Conservation (phyloP, 2,113 vertebrate species). For the Rallus limicola region DNA sequence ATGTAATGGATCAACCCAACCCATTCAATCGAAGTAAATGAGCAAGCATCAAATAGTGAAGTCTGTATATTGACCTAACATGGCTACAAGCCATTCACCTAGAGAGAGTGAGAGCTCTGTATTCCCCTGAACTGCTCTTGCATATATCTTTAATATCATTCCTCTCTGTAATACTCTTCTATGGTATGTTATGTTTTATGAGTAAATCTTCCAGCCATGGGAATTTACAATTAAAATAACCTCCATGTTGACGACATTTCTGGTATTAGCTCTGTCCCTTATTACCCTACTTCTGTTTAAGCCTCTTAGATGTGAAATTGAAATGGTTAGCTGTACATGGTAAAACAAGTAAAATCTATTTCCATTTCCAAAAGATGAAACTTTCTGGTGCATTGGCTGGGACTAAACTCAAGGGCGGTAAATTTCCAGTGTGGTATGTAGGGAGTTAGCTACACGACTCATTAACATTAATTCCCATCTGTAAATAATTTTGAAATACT, state of each 20-base stretch:
- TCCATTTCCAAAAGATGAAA: slow-evolving; percentile 31
- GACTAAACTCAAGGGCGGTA: slow-evolving; percentile 57
- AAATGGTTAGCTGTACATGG: not conserved
- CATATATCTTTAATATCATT: not conserved
- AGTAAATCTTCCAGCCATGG: slow-evolving; percentile 12
- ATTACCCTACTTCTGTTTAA: not conserved
- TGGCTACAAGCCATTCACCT: not conserved
- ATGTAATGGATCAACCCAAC: not conserved
- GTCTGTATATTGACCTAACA: not conserved
- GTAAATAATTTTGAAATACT: slow-evolving; percentile 71
- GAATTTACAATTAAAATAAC: slow-evolving; percentile 51
- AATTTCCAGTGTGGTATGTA: slow-evolving; percentile 12
- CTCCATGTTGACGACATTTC: not conserved
- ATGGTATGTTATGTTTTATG: not conserved
- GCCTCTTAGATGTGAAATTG: slow-evolving; percentile 17
- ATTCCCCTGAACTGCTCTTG: not conserved
- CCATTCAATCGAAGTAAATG: not conserved
- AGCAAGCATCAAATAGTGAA: not conserved
- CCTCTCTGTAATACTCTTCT: not conserved
- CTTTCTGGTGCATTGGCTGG: slow-evolving; percentile 37
- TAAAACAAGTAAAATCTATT: slow-evolving; percentile 39
- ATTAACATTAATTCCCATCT: slow-evolving; percentile 74
- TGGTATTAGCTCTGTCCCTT: not conserved
- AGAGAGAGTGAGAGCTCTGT: not conserved
- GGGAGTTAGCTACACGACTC: slow-evolving; percentile 62